These are phyloP conservation scores for Trichopria drosophilae DNA, from an alignment of 2,888 invertebrate genomes.

Conservation along the genomic window DNA sequence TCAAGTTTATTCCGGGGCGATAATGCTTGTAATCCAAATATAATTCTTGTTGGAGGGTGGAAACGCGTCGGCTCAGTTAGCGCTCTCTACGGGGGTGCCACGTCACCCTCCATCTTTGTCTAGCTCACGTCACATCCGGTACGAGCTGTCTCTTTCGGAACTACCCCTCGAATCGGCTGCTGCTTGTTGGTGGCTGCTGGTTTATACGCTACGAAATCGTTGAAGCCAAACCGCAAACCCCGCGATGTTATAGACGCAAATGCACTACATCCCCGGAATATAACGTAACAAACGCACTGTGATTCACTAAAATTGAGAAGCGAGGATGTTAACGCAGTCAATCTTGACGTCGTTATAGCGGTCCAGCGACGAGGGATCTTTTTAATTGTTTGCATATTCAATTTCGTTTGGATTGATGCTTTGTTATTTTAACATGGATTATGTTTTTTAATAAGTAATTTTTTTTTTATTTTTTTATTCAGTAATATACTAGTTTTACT, in stretches of 20 bases:
- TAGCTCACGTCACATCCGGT: conserved; percentile 23
- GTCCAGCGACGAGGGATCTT: too few species aligned
- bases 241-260: conserved; percentile 38
- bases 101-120: conserved; percentile 23
- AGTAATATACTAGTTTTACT: too few species aligned
- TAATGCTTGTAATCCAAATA: conserved; percentile 59
- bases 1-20: conserved; percentile 57
- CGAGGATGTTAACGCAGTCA: too few species aligned
- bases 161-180: conserved; percentile 21
- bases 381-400: too few species aligned
- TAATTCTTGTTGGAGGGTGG: conserved; percentile 53
- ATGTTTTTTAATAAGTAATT: too few species aligned
- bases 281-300: too few species aligned
- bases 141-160: conserved; percentile 3
- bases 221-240: conserved; percentile 37
- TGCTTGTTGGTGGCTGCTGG: conserved; percentile 26
- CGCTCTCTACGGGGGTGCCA: conserved; percentile 39
- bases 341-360: too few species aligned
- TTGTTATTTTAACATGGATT: too few species aligned
- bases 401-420: too few species aligned
- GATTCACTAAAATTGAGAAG: too few species aligned
- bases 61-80: conserved; percentile 35
- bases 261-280: conserved; percentile 36
- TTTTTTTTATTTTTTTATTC: too few species aligned
- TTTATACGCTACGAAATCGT: conserved; percentile 45